A percentile compares a stretch with the other conserved stretches of the same genome.
Evolutionary conservation across 2,113 vertebrate species (phyloP).

Genomic region (Amazona vittata): DNA sequence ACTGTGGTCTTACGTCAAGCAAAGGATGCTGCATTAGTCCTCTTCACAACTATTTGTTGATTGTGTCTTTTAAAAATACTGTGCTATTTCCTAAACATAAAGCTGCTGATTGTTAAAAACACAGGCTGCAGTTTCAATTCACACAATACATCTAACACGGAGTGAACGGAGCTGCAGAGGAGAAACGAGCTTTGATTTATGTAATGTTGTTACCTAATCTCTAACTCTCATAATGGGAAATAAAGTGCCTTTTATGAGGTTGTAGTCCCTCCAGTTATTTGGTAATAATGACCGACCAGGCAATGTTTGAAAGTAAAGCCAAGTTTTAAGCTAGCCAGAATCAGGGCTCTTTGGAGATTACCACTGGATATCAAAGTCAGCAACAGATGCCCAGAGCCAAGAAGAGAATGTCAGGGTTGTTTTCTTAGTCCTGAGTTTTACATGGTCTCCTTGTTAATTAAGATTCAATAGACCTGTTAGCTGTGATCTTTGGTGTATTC

Average conservation of each 20-base stretch:
- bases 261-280: conserved; percentile 28
- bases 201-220: not conserved
- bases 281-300: conserved; percentile 20
- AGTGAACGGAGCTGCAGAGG: not conserved
- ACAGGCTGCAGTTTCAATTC: not conserved
- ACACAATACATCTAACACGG: not conserved
- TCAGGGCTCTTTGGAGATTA: not conserved
- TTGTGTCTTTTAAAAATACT: not conserved
- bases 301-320: conserved; percentile 60
- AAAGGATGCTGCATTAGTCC: conserved; percentile 16
- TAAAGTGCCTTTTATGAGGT: not conserved
- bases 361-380: conserved; percentile 42
- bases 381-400: conserved; percentile 45
- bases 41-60: not conserved
- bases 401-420: conserved; percentile 27
- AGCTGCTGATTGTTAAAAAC: not conserved
- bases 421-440: conserved; percentile 29
- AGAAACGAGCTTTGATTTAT: not conserved
- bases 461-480: conserved; percentile 64
- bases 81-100: not conserved
- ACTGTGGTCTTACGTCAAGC: conserved; percentile 22
- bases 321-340: not conserved
- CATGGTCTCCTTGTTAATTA: conserved; percentile 67
- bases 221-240: not conserved
- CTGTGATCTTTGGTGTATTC: conserved; percentile 69